Percentiles rank a stretch among this genome's conserved stretches.
Conservation (phyloP, 30 jellyfish, hydroid and myxozoan genomes). For the Mastigias papua region DNA sequence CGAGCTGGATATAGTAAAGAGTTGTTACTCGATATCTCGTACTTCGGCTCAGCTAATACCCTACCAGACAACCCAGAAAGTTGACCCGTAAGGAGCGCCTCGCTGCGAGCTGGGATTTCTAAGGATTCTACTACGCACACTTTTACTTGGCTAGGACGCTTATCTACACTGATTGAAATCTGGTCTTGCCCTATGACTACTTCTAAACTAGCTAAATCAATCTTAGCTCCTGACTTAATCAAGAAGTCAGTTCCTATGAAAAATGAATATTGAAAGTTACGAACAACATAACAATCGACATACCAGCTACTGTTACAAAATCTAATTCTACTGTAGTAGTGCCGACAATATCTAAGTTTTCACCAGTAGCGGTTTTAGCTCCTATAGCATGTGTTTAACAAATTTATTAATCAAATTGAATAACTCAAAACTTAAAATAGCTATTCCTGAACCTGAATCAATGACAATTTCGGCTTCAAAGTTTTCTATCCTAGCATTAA, state of each 20-base stretch:
- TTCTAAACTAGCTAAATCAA: conserved; percentile 14
- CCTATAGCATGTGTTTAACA: neutral
- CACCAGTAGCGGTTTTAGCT: conserved; percentile 41
- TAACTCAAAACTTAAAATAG: conserved; percentile 27
- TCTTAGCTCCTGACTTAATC: conserved; percentile 27
- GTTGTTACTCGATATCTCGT: conserved; percentile 30
- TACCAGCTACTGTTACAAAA: conserved; percentile 17
- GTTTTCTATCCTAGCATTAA: conserved; percentile 13
- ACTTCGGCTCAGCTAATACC: conserved; percentile 50
- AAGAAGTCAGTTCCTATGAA: conserved; percentile 37
- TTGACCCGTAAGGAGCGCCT: neutral
- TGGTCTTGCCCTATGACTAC: conserved; percentile 3
- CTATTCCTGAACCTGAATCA: conserved; percentile 60
- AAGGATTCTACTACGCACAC: conserved; percentile 17
- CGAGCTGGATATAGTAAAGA: conserved; percentile 37
- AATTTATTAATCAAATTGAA: conserved; percentile 3
- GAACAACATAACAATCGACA: conserved; percentile 25
- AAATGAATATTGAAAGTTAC: conserved; percentile 23
- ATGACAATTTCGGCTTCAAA: conserved; percentile 26
- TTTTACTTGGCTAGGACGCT: conserved; percentile 12
- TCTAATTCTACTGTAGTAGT: conserved; percentile 49
- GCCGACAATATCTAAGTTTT: conserved; percentile 13
- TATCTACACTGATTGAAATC: conserved; percentile 2
- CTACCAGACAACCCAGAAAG: conserved; percentile 13
- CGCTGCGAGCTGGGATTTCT: conserved; percentile 58